Conservation (phyloP, 2,797 vertebrate genomes). For the Nyctibius grandis region DNA sequence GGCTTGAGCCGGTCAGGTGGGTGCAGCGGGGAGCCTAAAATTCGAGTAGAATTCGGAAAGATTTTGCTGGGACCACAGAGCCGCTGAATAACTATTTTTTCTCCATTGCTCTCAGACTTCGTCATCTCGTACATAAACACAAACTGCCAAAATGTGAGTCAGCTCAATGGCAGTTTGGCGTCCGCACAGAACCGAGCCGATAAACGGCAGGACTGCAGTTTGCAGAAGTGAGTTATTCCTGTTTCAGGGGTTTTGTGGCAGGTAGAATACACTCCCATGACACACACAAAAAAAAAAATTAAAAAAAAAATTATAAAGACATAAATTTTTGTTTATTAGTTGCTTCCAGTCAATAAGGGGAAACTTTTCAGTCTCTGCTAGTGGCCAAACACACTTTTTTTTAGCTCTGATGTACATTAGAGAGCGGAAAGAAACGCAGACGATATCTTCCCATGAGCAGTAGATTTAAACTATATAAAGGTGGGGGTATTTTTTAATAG, state of each 20-base stretch:
- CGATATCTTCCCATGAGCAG: neutral
- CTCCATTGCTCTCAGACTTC: conserved; percentile 11
- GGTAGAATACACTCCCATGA: neutral
- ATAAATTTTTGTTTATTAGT: neutral
- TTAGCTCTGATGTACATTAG: neutral
- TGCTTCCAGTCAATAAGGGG: neutral
- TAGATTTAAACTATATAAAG: neutral
- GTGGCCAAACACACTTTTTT: neutral
- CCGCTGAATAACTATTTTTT: neutral
- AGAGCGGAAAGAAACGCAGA: neutral
- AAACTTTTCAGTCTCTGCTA: neutral
- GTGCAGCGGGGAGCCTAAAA: too few species aligned
- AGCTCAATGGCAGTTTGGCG: neutral
- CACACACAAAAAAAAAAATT: neutral
- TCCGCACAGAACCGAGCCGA: neutral
- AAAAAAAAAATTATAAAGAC: neutral
- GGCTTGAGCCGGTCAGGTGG: neutral
- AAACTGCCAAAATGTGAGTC: conserved; percentile 40
- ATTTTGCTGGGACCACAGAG: neutral
- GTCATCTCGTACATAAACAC: neutral
- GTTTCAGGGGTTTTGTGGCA: neutral
- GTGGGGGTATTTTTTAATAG: neutral
- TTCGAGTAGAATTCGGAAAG: too few species aligned
- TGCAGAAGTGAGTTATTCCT: neutral
- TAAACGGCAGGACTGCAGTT: neutral